Evolutionary conservation across 1,140 invertebrate species (phyloP).

Genomic region (Carposina sasakii): DNA sequence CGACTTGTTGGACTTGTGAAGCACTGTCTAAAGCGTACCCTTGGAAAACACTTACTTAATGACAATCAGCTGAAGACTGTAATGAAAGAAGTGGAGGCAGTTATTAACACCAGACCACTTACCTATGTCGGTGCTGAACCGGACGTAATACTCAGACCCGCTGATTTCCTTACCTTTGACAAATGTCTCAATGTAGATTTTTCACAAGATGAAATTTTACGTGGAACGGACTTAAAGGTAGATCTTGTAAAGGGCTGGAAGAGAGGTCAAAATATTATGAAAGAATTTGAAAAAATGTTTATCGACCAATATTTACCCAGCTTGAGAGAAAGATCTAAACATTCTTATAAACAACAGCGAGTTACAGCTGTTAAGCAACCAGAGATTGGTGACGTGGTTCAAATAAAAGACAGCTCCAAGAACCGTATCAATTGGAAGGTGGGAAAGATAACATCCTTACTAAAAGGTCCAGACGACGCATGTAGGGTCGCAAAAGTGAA

Average conservation of each 20-base stretch:
- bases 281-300: conserved; percentile 13
- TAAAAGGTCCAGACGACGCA: conserved; percentile 3
- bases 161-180: conserved; percentile 4
- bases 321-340: conserved; percentile 5
- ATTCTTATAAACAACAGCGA: background rate
- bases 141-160: conserved; percentile 6
- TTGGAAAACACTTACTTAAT: conserved; percentile 9
- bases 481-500: conserved; percentile 9
- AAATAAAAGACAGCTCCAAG: conserved; percentile 1
- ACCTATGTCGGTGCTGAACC: conserved; percentile 1
- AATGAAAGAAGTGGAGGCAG: conserved; percentile 11
- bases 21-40: conserved; percentile 12
- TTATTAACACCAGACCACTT: conserved; percentile 7
- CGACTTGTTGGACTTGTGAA: conserved; percentile 8
- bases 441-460: conserved; percentile 3
- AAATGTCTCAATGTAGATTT: background rate
- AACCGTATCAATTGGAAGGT: conserved; percentile 9
- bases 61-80: conserved; percentile 4
- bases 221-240: background rate
- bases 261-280: background rate
- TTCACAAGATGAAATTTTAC: background rate
- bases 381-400: conserved; percentile 6
- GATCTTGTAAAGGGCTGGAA: conserved; percentile 9
- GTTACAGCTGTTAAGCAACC: background rate
- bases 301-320: conserved; percentile 3